Evolutionary conservation across 1,140 invertebrate species (phyloP).

Genomic region (Caenorhabditis remanei): DNA sequence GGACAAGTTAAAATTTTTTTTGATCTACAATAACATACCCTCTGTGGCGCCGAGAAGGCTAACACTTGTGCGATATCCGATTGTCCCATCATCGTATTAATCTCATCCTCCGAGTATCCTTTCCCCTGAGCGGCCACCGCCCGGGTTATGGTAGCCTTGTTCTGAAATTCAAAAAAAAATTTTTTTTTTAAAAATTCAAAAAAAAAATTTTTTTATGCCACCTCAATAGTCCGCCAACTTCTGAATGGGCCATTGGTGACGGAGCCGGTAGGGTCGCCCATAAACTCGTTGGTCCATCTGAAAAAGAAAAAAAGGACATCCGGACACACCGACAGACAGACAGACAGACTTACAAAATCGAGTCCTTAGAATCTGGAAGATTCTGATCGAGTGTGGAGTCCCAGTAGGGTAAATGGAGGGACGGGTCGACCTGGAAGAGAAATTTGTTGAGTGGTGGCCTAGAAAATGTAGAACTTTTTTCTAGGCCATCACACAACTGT

Average conservation of each 20-base stretch:
- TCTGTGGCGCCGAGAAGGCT: constrained; percentile 12
- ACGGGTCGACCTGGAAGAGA: constrained; percentile 59
- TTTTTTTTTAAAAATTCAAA: background rate
- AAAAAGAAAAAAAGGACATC: background rate
- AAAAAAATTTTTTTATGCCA: background rate
- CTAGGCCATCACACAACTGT: no score
- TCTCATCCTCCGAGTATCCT: constrained; percentile 56
- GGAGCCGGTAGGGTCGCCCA: constrained; percentile 68
- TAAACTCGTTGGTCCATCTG: constrained; percentile 42
- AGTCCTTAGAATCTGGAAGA: constrained; percentile 67
- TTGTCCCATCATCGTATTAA: constrained; percentile 45
- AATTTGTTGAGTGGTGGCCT: background rate
- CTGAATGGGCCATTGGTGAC: constrained; percentile 73
- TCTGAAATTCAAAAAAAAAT: background rate
- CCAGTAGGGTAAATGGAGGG: constrained; percentile 68
- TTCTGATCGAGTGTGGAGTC: constrained; percentile 69
- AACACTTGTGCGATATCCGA: constrained; percentile 59
- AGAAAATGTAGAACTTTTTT: background rate
- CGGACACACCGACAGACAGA: no score
- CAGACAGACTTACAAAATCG: constrained; percentile 60
- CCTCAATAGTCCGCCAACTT: constrained; percentile 79
- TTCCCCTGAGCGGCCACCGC: constrained; percentile 42
- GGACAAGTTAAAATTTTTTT: no score
- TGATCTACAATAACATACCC: background rate
- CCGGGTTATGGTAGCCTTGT: constrained; percentile 35